Evolutionary conservation across 2,797 vertebrate species (phyloP).

Genomic region (Rhynchonycteris naso): DNA sequence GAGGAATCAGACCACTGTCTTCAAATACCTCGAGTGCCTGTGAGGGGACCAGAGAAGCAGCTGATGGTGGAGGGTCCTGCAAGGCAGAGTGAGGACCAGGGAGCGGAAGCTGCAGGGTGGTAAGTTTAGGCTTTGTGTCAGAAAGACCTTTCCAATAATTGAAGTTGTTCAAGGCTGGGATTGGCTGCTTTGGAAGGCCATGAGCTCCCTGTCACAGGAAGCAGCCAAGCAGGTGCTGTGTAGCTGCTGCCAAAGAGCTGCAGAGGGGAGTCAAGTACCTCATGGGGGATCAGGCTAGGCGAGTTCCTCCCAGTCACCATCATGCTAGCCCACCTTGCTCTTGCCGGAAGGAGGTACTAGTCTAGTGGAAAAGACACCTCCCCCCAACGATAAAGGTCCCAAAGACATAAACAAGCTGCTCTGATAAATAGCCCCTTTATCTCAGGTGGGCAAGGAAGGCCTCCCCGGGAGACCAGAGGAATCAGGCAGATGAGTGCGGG

Average conservation of each 20-base stretch:
- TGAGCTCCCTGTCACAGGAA: neutral
- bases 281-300: fast-evolving
- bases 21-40: neutral
- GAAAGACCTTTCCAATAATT: neutral
- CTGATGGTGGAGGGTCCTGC: neutral
- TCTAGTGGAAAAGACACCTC: neutral
- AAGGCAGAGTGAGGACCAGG: neutral
- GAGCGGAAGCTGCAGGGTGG: neutral
- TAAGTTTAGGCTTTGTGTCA: neutral
- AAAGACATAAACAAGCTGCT: no score
- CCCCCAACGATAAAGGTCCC: no score
- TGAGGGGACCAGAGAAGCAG: neutral
- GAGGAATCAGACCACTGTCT: neutral
- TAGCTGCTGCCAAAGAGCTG: neutral
- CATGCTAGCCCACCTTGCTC: neutral
- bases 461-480: neutral
- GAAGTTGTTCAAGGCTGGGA: neutral
- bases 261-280: neutral
- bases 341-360: neutral
- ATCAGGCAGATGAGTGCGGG: neutral
- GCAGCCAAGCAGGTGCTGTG: neutral
- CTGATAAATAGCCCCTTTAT: neutral
- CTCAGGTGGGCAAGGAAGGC: no score
- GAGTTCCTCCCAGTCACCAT: no score
- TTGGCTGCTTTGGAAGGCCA: neutral